Conservation (phyloP, 1,140 invertebrate species). For the Macrobrachium rosenbergii region DNA sequence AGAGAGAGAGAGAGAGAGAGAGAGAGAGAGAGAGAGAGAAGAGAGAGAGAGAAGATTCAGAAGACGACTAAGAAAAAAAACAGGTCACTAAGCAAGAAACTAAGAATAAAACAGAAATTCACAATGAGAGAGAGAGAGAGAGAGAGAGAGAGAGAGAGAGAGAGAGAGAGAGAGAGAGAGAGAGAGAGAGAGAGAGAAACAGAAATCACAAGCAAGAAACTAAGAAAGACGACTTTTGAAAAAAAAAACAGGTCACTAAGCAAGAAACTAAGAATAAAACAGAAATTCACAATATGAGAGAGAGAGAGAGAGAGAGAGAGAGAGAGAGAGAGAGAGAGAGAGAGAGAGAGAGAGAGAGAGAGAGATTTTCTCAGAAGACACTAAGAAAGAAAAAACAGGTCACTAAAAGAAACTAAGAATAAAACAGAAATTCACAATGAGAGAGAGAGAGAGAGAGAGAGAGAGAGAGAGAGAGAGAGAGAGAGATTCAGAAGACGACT, state of each 20-base stretch:
- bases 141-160: conserved; percentile 6
- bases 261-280: no score
- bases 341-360: not conserved
- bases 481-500: no score
- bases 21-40: not conserved
- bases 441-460: not conserved
- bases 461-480: not conserved
- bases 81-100: no score
- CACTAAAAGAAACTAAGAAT: no score
- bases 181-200: no score
- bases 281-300: conserved; percentile 1
- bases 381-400: not conserved
- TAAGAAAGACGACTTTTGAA: no score
- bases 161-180: no score
- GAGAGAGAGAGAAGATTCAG: conserved; percentile 2
- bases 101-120: no score
- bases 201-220: no score
- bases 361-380: not conserved
- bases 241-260: not conserved
- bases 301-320: conserved; percentile 32
- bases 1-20: no score
- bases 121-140: not conserved
- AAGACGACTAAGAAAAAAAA: not conserved
- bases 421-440: not conserved
- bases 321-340: conserved; percentile 1